Evolutionary conservation across 2,888 invertebrate species (phyloP), one percentile per base, ranked within the genome.

Genomic region (Sussaba pulchella): DNA sequence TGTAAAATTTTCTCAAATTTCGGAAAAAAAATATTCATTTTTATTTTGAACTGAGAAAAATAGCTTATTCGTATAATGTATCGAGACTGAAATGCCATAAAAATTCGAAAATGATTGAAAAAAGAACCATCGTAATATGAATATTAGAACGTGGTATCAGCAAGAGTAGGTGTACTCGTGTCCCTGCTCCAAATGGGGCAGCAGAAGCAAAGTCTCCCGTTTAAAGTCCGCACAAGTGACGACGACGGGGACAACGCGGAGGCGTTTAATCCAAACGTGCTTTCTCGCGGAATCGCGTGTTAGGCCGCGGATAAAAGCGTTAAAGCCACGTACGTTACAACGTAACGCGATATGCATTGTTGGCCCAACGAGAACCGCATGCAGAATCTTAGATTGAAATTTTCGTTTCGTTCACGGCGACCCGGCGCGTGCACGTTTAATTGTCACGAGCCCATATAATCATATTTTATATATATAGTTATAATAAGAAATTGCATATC

Each of bases 231-330:
- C 43, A 50, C 61, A 45, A 26, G 66, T 67, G 31, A n/a, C n/a
- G n/a, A n/a, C 31, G 67, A 54, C 39, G n/a, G 43, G n/a, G 45
- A 39, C 9, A 66, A 64, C 61, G 78, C 72, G 78, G 59, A 52
- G 78, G 78, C 78, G 78, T 78, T 78, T 72, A 78, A 78, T 72
- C 43, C 66, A 50, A 67, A 43, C 52, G 52, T 67, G 67, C 61
- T 31, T 61, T 39, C 43, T 19, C 52, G 66, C 41, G 36, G 61
- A 78, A 73, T 72, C 66, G 78, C 78, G 78, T 78, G 78, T 78
- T 78, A 72, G n/a, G 47, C 50, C 47, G 59, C 57, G 66, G 21
- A 54, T 24, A 45, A 6, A n/a, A 19, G 59, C 19, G 52, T 47
- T 47, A 66, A 31, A 21, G 26, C 47, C 39, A 52, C 67, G 45